Evolutionary conservation across 2,113 vertebrate genomes (phyloP).

Genomic region (Ciconia boyciana): DNA sequence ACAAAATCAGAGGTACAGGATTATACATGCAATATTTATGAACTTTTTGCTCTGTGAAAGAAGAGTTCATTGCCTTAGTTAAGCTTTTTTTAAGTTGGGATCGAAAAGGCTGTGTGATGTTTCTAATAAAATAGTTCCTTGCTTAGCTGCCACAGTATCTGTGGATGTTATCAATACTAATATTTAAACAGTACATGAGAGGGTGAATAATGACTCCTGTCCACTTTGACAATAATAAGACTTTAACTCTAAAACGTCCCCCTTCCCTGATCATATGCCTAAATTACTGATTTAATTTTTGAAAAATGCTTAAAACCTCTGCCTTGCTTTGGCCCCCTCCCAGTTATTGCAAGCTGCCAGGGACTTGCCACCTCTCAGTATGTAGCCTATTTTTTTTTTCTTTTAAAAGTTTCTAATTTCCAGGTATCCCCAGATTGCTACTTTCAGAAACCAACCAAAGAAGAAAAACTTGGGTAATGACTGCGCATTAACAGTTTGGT

Average conservation of each 20-base stretch:
- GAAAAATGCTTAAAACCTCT: not conserved
- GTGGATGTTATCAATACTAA: not conserved
- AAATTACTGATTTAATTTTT: not conserved
- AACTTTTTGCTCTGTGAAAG: not conserved
- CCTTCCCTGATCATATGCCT: too few relatives aligned
- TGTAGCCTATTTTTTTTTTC: not conserved
- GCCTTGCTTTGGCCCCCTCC: not conserved
- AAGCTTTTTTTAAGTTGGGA: not conserved
- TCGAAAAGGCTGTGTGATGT: not conserved
- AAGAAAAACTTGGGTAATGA: not conserved
- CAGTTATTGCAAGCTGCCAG: not conserved
- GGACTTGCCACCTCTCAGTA: not conserved
- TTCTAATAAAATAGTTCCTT: not conserved
- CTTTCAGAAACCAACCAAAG: not conserved
- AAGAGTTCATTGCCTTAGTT: not conserved
- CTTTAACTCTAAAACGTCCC: not conserved
- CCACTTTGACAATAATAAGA: not conserved
- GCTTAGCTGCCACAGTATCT: not conserved
- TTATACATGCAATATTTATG: rapidly evolving
- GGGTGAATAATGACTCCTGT: not conserved
- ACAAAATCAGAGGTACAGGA: constrained; percentile 16
- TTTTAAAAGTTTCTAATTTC: not conserved
- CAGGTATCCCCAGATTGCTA: not conserved
- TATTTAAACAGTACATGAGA: not conserved
- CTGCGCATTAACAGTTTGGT: rapidly evolving